Base-by-base conservation (phyloP, 2,797 vertebrate species). In the Euthynnus affinis region DNA sequence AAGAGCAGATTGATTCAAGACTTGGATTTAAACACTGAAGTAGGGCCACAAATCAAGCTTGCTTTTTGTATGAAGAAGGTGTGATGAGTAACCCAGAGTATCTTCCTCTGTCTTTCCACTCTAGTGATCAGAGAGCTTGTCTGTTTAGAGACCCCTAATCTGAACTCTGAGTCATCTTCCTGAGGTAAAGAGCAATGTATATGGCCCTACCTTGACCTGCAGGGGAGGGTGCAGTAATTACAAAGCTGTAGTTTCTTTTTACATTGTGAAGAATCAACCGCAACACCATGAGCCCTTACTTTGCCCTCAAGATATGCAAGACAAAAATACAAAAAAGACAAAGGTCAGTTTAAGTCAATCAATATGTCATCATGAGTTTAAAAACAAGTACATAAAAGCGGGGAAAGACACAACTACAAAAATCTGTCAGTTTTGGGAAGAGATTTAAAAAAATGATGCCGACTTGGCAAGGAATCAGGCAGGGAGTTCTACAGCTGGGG, bases 11-110 rank as follows among this genome's bases (percentile, higher is more conserved):
- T 18, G 69, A 83, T 81, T 74, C 18, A 64, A 66, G 22, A 25
- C 57, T 23, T 46, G 32, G 66, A 46, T 67, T 83, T 44, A 40
- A 60, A 62, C 37, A 22, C 25, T 64, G 76, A 77, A 82, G 68
- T 44, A 59, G 73, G 44, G 76, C 68, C 72, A 84, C 77, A 86
- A 88, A 90, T 84, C 68, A 78, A 37, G 59, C 29, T 61, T 52
- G 42, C 44, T 81, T 81, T 82, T 81, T 85, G 71, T 78, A 23
- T 71, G 46, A 37, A 34, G 53, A 84, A 90, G 80, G 79, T 89
- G 87, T 69, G 86, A 89, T 90, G 88, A 90, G 84, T 88, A 81
- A 86, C 81, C 42, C 60, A 14, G 58, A 72, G 71, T 44, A 71
- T 76, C 55, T 76, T 58, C 70, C 67, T 62, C 58, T 89, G 59